Base-by-base conservation (phyloP, 2,113 vertebrate species). In the Ictalurus punctatus region DNA sequence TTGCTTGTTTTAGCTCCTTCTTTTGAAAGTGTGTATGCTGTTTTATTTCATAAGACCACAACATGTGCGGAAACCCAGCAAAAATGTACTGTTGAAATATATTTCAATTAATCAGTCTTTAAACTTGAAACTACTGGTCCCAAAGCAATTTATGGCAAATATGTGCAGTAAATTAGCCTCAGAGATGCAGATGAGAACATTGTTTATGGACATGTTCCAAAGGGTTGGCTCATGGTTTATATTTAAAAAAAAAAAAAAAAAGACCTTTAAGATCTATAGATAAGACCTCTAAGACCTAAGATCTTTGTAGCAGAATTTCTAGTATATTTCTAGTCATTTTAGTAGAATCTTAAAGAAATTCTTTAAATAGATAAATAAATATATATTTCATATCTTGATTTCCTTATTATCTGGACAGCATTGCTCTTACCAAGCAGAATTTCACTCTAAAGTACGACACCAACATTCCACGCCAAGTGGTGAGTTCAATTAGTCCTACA, bases 381-480 rank as follows among this genome's bases (percentile, higher is more conserved):
- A 59, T 59, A 34, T 34, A 25, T 61, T 34, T 63, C 21, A 63
- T 63, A 40, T 82, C 74, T 48, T 54, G 12, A 80, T 80, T 23
- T 83, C 30, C 4, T 44, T 34, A 44, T 73, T 90, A 0, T 90
- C 30, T 52, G 85, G 30, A n/a, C 93, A 97, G 96, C 3, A 96
- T 97, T 48, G 96, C 96, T 85, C 84, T 97, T 76, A 96, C 95
- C 17, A 96, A 96, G 92, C 95, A 96, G 93, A 97, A 97, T 91
- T 97, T 97, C 91, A 97, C 96, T 0, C 92, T 97, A 44, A 97
- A 96, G 89, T 97, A 97, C 4, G 96, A 97, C 92, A 97, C 96
- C 89, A 97, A 97, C 92, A 96, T 97, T 91, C 96, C 96, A 73
- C 94, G 96, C 2, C 96, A 97, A 78, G 96, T 97, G 96, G 96